Evolutionary conservation across 1,140 invertebrate genomes (phyloP), one percentile per base, ranked within the genome.

Genomic region (Pseudomyrmex pallidus): DNA sequence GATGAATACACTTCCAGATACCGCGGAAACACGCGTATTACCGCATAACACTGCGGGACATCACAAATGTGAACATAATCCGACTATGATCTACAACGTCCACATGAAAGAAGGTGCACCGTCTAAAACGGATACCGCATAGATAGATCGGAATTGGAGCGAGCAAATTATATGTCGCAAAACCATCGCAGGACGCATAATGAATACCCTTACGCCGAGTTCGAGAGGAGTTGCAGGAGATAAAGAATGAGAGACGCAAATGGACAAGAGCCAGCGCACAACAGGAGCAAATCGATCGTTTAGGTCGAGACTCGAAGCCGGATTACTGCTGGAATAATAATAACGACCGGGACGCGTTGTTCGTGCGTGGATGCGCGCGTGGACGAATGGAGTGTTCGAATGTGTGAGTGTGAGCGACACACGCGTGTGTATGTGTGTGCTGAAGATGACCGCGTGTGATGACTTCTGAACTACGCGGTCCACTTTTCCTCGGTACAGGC

Each of bases 401-500:
- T 86, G 83, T 76, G 76, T 83, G 67, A 70, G 76, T 86, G 78
- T 84, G 74, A 78, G 46, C 15, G 73, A 54, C 22, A 15, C 63
- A 48, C 46, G 22, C 5, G 50, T n/a, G 10, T 72, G 72, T 35
- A 7, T 35, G 35, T 35, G 0, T 78, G 13, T 61, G 61, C 57
- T 25, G 62, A 57, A 57, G 67, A 86, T 73, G 85, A 74, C 54
- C 83, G 48, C 80, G 17, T 56, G 67, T 64, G 77, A 85, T 86
- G 85, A 87, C 87, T 91, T 82, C 90, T 88, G 89, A 90, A 90
- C 86, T 91, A 90, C 87, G 86, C 90, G 85, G 83, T 78, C 86
- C 83, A 89, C 83, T 83, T 85, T 89, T 87, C 87, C 84, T 85
- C 64, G 74, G 84, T 86, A 89, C 87, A 87, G 80, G 57, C 86